Conservation (phyloP, 2,888 invertebrate species). For the Pristionchus mayeri region DNA sequence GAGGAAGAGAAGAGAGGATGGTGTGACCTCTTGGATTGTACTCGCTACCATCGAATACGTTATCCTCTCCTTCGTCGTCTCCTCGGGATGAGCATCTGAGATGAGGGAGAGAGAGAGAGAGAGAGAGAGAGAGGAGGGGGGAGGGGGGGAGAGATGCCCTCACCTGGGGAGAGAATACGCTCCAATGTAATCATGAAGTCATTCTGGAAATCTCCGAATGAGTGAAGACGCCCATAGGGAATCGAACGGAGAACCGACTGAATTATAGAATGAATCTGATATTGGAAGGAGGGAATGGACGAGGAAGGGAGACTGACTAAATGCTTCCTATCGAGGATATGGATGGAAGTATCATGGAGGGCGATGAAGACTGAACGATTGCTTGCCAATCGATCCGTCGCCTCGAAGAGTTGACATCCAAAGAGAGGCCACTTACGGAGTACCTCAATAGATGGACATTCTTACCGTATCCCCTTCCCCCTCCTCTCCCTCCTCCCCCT, state of each 20-base stretch:
- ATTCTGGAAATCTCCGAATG: conserved; percentile 95
- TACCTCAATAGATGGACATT: conserved; percentile 53
- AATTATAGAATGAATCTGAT: conserved; percentile 50
- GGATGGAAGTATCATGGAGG: conserved; percentile 38
- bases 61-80: conserved; percentile 83
- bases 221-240: conserved; percentile 90
- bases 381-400: conserved; percentile 38
- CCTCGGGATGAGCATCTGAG: conserved; percentile 73
- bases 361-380: neutral
- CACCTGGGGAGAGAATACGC: conserved; percentile 31
- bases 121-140: too few species aligned
- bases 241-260: conserved; percentile 83
- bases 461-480: neutral
- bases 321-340: conserved; percentile 30
- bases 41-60: conserved; percentile 84
- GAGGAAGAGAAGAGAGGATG: neutral
- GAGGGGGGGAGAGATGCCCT: too few species aligned
- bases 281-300: neutral
- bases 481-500: neutral
- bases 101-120: too few species aligned
- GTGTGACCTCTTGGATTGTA: conserved; percentile 73
- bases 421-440: conserved; percentile 72
- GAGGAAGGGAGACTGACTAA: conserved; percentile 46
- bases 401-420: conserved; percentile 67
- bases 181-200: conserved; percentile 89